Evolutionary conservation across 2,888 invertebrate genomes (phyloP).

Genomic region (Camponotus fellah): DNA sequence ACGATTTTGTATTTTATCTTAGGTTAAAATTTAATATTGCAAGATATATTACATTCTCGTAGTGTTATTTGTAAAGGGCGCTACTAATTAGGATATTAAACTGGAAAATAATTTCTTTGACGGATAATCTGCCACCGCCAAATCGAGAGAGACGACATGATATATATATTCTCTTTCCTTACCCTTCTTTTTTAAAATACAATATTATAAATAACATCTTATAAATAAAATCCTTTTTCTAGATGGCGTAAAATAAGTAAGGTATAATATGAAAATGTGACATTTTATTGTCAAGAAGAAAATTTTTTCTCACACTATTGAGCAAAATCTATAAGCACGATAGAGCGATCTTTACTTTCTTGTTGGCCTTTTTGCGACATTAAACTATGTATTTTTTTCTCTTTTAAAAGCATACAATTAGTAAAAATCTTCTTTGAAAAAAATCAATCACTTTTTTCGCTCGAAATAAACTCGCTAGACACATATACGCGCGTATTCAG

Average conservation of each 20-base stretch:
- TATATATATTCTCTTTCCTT: slow-evolving; percentile 44
- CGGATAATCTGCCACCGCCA: slow-evolving; percentile 42
- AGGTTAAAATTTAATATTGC: slow-evolving; percentile 26
- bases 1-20: neutral
- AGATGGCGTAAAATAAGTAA: neutral
- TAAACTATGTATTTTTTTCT: neutral
- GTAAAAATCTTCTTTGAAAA: neutral
- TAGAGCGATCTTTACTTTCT: neutral
- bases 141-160: slow-evolving; percentile 16
- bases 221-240: slow-evolving; percentile 8
- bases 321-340: neutral
- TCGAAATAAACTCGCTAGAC: slow-evolving; percentile 11
- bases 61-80: slow-evolving; percentile 26
- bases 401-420: neutral
- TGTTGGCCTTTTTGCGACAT: neutral
- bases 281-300: neutral
- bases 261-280: neutral
- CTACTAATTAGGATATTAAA: slow-evolving; percentile 45
- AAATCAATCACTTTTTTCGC: neutral
- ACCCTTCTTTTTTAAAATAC: slow-evolving; percentile 18
- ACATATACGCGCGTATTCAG: neutral
- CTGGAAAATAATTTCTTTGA: slow-evolving; percentile 54
- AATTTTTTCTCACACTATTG: neutral
- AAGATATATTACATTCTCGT: slow-evolving; percentile 31
- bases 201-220: slow-evolving; percentile 20